Conservation (phyloP, 2,888 invertebrate species). For the Mylabris sibirica region DNA sequence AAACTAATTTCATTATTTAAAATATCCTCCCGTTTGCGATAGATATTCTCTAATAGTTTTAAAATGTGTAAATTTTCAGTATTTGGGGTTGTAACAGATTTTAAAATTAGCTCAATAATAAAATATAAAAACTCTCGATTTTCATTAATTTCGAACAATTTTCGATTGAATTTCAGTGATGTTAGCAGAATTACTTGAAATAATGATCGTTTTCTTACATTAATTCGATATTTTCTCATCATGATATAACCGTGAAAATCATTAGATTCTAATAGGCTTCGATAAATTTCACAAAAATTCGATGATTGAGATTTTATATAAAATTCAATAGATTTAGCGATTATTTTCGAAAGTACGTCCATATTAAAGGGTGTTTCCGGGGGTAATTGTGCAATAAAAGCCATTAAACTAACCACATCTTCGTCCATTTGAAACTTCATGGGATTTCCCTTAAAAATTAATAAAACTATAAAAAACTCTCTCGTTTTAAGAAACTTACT, state of each 20-base stretch:
- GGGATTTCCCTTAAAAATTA: neutral
- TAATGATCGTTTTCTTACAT: slow-evolving; percentile 29
- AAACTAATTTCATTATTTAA: slow-evolving; percentile 33
- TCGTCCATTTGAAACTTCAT: neutral
- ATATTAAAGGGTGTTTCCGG: slow-evolving; percentile 28
- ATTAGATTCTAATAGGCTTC: neutral
- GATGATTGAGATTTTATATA: slow-evolving; percentile 22
- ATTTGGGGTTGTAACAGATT: slow-evolving; percentile 28
- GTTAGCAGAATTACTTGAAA: slow-evolving; percentile 35
- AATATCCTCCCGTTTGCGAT: slow-evolving; percentile 34
- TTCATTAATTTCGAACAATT: slow-evolving; percentile 18
- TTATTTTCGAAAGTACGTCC: slow-evolving; percentile 33
- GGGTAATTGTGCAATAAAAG: slow-evolving; percentile 27
- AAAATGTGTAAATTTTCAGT: slow-evolving; percentile 39
- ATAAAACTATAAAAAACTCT: neutral
- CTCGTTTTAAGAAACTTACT: neutral
- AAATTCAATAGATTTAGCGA: slow-evolving; percentile 16
- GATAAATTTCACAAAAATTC: slow-evolving; percentile 1
- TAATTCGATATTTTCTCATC: slow-evolving; percentile 21
- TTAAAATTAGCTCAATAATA: slow-evolving; percentile 24
- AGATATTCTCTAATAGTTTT: slow-evolving; percentile 37
- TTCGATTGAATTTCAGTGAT: slow-evolving; percentile 25
- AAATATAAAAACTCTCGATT: slow-evolving; percentile 15
- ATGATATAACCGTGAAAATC: neutral
- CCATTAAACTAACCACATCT: slow-evolving; percentile 32